Conservation (phyloP, 2,113 vertebrate genomes). For the Sturnira hondurensis region DNA sequence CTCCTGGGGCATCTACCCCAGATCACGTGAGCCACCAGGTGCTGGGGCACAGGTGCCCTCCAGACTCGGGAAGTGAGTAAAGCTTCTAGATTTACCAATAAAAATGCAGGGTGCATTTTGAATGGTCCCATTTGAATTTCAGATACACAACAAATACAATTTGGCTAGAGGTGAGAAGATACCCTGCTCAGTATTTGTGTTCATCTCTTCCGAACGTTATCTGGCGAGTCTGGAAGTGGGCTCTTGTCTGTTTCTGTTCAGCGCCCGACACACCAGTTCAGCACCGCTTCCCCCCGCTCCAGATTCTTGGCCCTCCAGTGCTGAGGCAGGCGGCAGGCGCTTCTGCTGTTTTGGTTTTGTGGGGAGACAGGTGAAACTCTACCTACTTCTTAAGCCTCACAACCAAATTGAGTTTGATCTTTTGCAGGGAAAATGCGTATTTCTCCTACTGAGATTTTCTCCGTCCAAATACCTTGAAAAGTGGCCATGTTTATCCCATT, state of each 20-base stretch:
- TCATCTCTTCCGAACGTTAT: not conserved
- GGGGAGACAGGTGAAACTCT: not conserved
- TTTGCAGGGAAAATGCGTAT: not conserved
- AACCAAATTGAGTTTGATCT: not conserved
- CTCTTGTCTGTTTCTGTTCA: not conserved
- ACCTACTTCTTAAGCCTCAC: not conserved
- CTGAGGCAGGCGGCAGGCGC: not conserved
- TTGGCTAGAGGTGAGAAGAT: not conserved
- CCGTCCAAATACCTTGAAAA: conserved; percentile 30
- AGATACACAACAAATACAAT: not conserved
- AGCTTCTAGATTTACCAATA: not conserved
- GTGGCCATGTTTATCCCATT: not conserved
- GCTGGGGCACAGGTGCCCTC: not conserved
- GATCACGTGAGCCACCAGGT: not conserved
- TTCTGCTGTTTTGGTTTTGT: not conserved
- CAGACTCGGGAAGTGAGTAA: not conserved
- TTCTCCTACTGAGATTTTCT: not conserved
- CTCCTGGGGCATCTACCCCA: not conserved
- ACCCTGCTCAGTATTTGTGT: not conserved
- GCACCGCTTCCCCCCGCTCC: not conserved
- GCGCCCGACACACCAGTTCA: not conserved
- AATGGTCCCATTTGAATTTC: not conserved
- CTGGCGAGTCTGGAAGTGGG: not conserved
- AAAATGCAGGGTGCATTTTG: not conserved
- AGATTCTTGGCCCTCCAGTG: not conserved